Evolutionary conservation across 2,113 vertebrate genomes (phyloP).

Genomic region (Lynx canadensis): DNA sequence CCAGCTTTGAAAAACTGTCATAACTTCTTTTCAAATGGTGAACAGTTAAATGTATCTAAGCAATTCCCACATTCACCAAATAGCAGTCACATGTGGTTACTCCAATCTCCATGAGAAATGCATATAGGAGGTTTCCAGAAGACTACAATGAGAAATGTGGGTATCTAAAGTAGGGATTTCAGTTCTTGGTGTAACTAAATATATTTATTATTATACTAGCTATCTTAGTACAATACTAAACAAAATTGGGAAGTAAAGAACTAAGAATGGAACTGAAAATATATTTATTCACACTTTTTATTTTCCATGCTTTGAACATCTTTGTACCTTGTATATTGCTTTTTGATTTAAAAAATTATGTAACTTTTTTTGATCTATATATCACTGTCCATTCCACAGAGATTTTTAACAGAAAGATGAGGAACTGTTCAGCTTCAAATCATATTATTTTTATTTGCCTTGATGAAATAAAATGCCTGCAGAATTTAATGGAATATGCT

Average conservation of each 20-base stretch:
- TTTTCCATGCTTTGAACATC: not conserved
- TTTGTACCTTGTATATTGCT: not conserved
- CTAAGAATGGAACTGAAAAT: not conserved
- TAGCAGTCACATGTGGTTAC: not conserved
- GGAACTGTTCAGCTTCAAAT: slow-evolving; percentile 72
- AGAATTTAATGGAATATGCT: slow-evolving; percentile 67
- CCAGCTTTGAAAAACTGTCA: not conserved
- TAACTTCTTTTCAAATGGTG: not conserved
- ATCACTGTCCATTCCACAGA: slow-evolving; percentile 45
- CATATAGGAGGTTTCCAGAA: not conserved
- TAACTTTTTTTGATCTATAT: not conserved
- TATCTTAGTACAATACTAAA: not conserved
- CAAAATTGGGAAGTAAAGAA: not conserved
- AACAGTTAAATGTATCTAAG: not conserved
- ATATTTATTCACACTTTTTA: not conserved
- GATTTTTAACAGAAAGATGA: slow-evolving; percentile 50
- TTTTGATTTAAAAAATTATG: not conserved
- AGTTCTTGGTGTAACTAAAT: not conserved
- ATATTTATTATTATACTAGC: not conserved
- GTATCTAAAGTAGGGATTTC: not conserved
- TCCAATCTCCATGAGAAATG: not conserved
- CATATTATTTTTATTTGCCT: slow-evolving; percentile 75
- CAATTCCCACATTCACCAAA: not conserved
- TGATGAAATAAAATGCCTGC: slow-evolving; percentile 78
- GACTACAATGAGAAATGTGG: not conserved